A percentile compares a stretch with the other conserved stretches of the same genome.
Evolutionary conservation across 1,140 invertebrate genomes (phyloP).

Genomic region (Aphelenchoides besseyi): DNA sequence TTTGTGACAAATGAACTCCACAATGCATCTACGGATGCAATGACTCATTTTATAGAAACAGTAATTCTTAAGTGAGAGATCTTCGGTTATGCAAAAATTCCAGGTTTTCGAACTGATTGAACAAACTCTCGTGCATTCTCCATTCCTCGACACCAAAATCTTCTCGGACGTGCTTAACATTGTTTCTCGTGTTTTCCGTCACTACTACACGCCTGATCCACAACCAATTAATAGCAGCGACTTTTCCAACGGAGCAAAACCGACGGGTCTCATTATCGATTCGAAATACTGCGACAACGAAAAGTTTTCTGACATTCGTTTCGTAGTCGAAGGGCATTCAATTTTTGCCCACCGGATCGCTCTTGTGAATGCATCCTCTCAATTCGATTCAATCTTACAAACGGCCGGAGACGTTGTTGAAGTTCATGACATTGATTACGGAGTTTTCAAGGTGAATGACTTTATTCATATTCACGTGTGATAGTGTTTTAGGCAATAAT

Average conservation of each 20-base stretch:
- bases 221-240: conserved; percentile 5
- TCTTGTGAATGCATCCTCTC: conserved; percentile 13
- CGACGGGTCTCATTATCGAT: conserved; percentile 19
- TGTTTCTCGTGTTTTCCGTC: conserved; percentile 12
- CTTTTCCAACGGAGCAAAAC: not conserved
- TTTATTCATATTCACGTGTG: no score
- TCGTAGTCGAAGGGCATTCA: conserved; percentile 15
- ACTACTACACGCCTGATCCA: not conserved
- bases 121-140: not conserved
- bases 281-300: conserved; percentile 29
- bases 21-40: not conserved
- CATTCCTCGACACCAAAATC: conserved; percentile 21
- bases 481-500: no score
- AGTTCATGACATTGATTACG: conserved; percentile 22
- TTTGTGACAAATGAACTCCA: conserved; percentile 13
- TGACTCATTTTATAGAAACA: not conserved
- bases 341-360: conserved; percentile 29
- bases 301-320: conserved; percentile 23
- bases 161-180: not conserved
- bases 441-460: conserved; percentile 27
- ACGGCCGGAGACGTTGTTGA: conserved; percentile 12
- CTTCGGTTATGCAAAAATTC: no score
- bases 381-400: conserved; percentile 18
- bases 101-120: conserved; percentile 24
- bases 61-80: no score